A percentile compares a stretch with the other conserved stretches of the same genome.
phyloP scores from a whole-genome alignment of 2,113 vertebrate genomes.

The Anhinga anhinga region DNA sequence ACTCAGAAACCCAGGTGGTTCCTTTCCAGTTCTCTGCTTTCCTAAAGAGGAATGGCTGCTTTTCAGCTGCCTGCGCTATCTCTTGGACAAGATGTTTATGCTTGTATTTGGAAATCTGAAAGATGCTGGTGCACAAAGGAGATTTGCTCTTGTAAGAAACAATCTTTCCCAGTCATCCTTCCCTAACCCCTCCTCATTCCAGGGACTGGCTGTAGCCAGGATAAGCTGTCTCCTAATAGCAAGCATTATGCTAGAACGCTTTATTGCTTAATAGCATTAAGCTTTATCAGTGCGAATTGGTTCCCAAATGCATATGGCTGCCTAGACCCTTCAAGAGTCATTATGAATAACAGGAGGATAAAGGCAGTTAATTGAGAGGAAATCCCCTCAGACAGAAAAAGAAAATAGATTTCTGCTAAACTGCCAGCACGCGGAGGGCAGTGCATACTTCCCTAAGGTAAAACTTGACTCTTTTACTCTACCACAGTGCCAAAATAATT shows the following conservation, averaged over 20 bases:
- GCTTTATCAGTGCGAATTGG: neutral
- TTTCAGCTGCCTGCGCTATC: neutral
- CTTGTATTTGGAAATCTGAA: neutral
- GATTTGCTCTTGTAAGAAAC: neutral
- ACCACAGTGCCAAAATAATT: neutral
- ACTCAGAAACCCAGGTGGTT: neutral
- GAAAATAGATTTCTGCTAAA: neutral
- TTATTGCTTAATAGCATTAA: conserved; percentile 15
- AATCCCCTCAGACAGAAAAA: neutral
- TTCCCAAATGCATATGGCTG: neutral
- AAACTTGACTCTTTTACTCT: neutral
- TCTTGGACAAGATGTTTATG: neutral
- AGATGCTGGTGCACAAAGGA: neutral
- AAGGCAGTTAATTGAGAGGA: neutral
- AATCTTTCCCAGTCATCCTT: neutral
- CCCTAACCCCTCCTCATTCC: fast-evolving
- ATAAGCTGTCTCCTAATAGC: neutral
- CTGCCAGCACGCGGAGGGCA: neutral
- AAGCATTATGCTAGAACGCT: neutral
- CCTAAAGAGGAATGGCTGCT: neutral
- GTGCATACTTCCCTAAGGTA: neutral
- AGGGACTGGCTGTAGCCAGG: neutral
- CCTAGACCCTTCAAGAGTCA: neutral
- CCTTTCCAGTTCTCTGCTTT: neutral
- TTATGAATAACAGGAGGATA: neutral